These are phyloP conservation scores for Amblyjoppa fuscipennis DNA, from an alignment of 2,888 invertebrate species.

Conservation along the genomic window DNA sequence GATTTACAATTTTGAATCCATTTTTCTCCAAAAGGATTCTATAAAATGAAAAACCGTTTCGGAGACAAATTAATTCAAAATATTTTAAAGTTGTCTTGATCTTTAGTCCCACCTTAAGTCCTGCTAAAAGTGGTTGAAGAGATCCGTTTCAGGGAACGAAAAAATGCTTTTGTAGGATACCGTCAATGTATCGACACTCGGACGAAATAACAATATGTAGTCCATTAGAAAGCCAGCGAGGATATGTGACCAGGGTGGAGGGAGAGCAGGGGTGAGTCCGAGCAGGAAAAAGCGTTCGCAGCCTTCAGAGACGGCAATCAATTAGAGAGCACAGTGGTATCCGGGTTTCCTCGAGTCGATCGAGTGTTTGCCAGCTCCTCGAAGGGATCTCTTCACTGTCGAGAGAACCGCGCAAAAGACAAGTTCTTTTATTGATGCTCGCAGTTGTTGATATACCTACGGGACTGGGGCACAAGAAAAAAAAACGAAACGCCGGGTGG, in stretches of 20 bases:
- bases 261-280: background rate
- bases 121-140: too few relatives aligned
- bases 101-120: background rate
- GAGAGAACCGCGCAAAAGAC: slow-evolving; percentile 23
- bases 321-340: slow-evolving; percentile 73
- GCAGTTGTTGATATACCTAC: slow-evolving; percentile 14
- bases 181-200: background rate
- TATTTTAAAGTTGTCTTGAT: too few relatives aligned
- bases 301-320: slow-evolving; percentile 77
- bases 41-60: too few relatives aligned
- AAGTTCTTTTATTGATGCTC: slow-evolving; percentile 41
- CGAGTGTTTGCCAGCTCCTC: slow-evolving; percentile 79
- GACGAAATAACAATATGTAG: background rate
- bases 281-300: slow-evolving; percentile 14
- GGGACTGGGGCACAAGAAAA: slow-evolving; percentile 17
- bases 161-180: background rate
- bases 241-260: slow-evolving; percentile 9
- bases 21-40: too few relatives aligned
- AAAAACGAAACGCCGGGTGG: slow-evolving; percentile 24
- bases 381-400: slow-evolving; percentile 64
- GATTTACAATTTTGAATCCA: too few relatives aligned
- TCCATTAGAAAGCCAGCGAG: background rate
- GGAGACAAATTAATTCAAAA: too few relatives aligned
- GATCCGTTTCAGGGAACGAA: background rate
- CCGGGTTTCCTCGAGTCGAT: slow-evolving; percentile 67